Evolutionary conservation across 2,797 vertebrate species (phyloP).

Genomic region (Moxostoma hubbsi): DNA sequence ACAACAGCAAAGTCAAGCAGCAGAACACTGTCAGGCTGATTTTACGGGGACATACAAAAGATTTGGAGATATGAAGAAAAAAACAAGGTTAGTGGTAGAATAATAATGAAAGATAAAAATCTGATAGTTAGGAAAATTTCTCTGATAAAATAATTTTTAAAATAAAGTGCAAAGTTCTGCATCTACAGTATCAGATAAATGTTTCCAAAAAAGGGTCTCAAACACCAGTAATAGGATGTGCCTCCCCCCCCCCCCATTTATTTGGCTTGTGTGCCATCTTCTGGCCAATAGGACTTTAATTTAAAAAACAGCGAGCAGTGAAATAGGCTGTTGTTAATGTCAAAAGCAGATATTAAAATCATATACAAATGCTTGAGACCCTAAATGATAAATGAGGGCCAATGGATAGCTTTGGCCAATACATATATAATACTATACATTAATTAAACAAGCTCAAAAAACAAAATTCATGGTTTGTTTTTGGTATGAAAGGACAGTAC

Average conservation of each 20-base stretch:
- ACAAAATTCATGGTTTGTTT: background rate
- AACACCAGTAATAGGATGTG: background rate
- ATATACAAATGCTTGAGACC: conserved; percentile 8
- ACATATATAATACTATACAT: no score
- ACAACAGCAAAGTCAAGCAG: conserved; percentile 97
- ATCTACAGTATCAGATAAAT: background rate
- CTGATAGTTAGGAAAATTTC: conserved; percentile 58
- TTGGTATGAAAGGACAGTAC: background rate
- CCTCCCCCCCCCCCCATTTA: background rate
- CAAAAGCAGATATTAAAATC: no score
- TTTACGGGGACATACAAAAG: conserved; percentile 74
- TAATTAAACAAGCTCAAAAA: background rate
- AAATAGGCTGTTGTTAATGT: no score
- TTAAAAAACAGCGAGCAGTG: no score
- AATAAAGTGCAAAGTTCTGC: background rate
- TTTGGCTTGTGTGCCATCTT: conserved; percentile 32
- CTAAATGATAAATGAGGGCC: background rate
- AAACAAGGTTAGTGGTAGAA: conserved; percentile 51
- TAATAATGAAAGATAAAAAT: conserved; percentile 52
- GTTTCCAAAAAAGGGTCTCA: background rate
- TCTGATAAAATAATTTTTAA: background rate
- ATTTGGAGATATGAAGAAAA: conserved; percentile 53
- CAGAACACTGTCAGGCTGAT: conserved; percentile 90
- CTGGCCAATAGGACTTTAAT: background rate
- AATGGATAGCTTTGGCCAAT: background rate